Conservation (phyloP, 2,797 vertebrate genomes). For the Onychomys leucogaster region DNA sequence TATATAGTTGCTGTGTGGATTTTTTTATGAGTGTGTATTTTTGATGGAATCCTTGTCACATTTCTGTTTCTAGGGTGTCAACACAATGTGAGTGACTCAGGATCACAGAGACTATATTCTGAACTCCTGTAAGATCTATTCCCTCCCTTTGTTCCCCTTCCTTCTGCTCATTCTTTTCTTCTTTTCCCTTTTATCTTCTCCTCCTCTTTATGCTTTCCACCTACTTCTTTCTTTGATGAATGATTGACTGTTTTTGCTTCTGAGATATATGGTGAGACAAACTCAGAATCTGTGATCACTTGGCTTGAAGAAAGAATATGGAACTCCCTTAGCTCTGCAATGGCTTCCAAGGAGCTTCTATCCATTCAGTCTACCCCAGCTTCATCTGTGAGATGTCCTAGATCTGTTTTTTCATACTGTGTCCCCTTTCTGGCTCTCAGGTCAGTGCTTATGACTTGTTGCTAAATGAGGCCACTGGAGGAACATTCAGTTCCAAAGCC, state of each 20-base stretch:
- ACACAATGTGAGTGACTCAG: neutral
- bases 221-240: neutral
- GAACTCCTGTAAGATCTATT: neutral
- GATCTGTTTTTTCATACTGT: neutral
- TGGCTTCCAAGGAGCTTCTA: neutral
- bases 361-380: accelerated
- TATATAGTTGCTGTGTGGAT: neutral
- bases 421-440: neutral
- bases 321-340: neutral
- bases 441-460: neutral
- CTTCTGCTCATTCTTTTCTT: neutral
- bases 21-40: neutral
- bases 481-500: neutral
- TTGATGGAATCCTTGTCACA: neutral
- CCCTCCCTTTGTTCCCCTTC: neutral
- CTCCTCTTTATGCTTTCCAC: neutral
- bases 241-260: neutral
- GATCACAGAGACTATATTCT: neutral
- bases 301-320: neutral
- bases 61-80: neutral
- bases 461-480: constrained; percentile 2
- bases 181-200: too few relatives aligned
- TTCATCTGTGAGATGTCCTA: neutral
- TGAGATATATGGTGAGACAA: neutral
- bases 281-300: neutral